Percentiles rank a stretch among this genome's conserved stretches.
Evolutionary conservation across 2,113 vertebrate genomes (phyloP).

Genomic region (Pelodiscus sinensis): DNA sequence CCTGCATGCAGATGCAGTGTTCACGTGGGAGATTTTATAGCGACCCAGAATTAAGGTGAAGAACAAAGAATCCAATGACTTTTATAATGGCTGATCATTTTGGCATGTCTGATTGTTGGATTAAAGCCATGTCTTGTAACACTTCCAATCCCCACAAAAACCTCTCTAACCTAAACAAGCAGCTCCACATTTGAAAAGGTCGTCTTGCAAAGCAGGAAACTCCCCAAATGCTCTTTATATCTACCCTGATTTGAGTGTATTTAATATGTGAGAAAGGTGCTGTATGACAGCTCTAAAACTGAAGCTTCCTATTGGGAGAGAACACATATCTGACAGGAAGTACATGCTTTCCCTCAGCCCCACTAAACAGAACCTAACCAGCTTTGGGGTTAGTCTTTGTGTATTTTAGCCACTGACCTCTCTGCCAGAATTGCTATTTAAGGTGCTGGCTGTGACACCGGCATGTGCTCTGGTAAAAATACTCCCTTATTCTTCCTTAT

Average conservation of each 20-base stretch:
- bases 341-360: neutral
- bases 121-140: neutral
- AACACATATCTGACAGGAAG: neutral
- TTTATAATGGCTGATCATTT: neutral
- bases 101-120: neutral
- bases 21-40: neutral
- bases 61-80: neutral
- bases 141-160: neutral
- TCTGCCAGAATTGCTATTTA: neutral
- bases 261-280: neutral
- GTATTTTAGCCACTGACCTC: neutral
- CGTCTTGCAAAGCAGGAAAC: neutral
- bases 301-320: neutral
- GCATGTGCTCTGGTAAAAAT: neutral
- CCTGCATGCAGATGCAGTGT: neutral
- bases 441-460: neutral
- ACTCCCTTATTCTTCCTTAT: neutral
- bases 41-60: neutral
- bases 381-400: neutral
- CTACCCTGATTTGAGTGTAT: neutral
- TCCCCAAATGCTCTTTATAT: neutral
- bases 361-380: neutral
- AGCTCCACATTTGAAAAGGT: neutral
- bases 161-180: neutral
- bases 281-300: neutral